Base-by-base conservation (phyloP, 2,888 invertebrate genomes). In the Miltochrista miniata region DNA sequence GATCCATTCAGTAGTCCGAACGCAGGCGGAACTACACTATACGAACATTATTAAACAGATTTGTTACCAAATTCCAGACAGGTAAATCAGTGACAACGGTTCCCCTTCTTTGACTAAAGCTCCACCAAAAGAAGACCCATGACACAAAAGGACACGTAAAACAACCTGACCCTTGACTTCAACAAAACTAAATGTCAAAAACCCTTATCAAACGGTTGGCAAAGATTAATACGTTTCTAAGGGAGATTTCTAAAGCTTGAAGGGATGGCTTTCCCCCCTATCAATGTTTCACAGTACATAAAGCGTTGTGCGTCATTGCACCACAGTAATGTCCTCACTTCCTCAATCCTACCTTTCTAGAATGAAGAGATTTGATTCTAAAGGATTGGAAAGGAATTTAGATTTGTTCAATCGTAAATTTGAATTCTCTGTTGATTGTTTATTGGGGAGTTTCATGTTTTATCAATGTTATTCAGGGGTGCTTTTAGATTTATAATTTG, bases 201-300 rank as follows among this genome's bases (percentile, higher is more conserved):
- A 47, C 72, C 72, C 64, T 57, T 53, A 54, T 51, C 60, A 45
- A 45, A 54, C 50, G 15, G 38, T 30, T 44, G 47, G 49, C 51
- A 48, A 67, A 68, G 64, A 60, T 59, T 61, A 68, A 70, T 69
- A 62, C 46, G 61, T 61, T 67, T 59, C 59, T 56, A 66, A 70
- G 71, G 69, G 72, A 71, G 70, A 66, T 66, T 68, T 68, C 71
- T 70, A 48, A 54, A 56, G 61, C 65, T 68, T 68, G 70, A 72
- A 79, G 76, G 79, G 81, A 72, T 71, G 67, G 68, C 37, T 44
- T 34, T 41, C 35, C 69, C 73, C 76, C 66, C 49, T 31, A 74
- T 82, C 80, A 80, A 79, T 75, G 70, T 77, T 88, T 90, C 83
- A 87, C 90, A 89, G 80, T 79, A 86, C 89, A 90, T 90, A 90